A percentile compares a stretch with the other conserved stretches of the same genome.
Evolutionary conservation across 2,797 vertebrate species (phyloP).

Genomic region (Rousettus madagascariensis): DNA sequence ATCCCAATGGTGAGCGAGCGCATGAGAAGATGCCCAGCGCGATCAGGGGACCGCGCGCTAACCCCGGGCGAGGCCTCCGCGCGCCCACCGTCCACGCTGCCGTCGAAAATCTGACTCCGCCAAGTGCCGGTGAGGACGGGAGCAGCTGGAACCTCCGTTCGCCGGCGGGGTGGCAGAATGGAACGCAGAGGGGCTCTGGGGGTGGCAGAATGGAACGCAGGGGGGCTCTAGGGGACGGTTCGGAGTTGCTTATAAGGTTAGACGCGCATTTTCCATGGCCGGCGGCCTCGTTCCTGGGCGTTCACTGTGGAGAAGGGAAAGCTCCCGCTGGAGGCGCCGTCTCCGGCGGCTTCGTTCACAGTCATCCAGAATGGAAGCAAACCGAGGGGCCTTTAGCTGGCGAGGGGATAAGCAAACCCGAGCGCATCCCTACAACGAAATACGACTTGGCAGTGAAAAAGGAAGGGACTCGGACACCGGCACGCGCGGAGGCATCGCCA

Average conservation of each 20-base stretch:
- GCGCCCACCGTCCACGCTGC: background rate
- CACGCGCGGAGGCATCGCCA: fast-evolving
- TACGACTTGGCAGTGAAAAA: fast-evolving
- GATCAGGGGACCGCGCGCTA: background rate
- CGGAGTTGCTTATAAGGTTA: background rate
- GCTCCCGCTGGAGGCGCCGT: background rate
- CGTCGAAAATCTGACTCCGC: background rate
- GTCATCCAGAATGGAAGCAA: fast-evolving
- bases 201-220: too few species aligned
- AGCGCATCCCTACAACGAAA: fast-evolving
- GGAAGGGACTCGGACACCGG: fast-evolving
- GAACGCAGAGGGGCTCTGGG: too few species aligned
- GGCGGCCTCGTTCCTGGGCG: background rate
- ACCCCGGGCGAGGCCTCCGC: fast-evolving
- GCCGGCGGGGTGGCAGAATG: too few species aligned
- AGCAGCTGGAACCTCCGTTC: fast-evolving
- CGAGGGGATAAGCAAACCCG: too few species aligned
- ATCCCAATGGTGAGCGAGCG: fast-evolving
- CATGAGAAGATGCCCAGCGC: background rate
- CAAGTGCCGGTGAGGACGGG: background rate
- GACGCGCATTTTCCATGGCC: fast-evolving
- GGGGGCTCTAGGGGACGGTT: fast-evolving
- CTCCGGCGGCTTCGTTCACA: background rate
- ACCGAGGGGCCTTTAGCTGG: background rate
- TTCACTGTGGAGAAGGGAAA: fast-evolving